phyloP scores from a whole-genome alignment of 2,113 vertebrate genomes.

The Andinoacara biseriatus region DNA sequence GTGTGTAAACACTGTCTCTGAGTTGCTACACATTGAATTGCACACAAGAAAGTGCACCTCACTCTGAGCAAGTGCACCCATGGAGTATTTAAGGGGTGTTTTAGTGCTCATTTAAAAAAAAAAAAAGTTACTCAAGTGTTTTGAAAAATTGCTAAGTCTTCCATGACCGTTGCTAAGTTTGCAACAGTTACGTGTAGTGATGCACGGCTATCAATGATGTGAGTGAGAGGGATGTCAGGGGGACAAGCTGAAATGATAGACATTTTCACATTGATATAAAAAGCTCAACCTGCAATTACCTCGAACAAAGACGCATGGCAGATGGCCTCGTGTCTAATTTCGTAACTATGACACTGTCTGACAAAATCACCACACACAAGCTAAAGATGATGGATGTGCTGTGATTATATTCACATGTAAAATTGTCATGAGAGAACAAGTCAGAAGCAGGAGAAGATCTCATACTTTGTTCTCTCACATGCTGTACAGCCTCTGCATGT shows the following conservation, averaged over 20 bases:
- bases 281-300: not conserved
- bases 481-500: too few species aligned
- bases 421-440: not conserved
- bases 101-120: not conserved
- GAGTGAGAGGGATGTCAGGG: not conserved
- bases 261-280: not conserved
- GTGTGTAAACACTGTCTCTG: not conserved
- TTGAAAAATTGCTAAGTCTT: not conserved
- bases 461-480: too few species aligned
- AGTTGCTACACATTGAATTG: not conserved
- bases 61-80: not conserved
- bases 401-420: conserved; percentile 1
- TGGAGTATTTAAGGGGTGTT: not conserved
- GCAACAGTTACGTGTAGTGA: not conserved
- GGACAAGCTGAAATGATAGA: not conserved
- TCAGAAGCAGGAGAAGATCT: not conserved
- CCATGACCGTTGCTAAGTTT: not conserved
- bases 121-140: not conserved
- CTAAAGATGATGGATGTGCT: not conserved
- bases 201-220: not conserved
- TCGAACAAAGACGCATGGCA: not conserved
- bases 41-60: not conserved
- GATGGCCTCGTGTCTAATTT: not conserved
- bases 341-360: not conserved
- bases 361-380: not conserved